Base-by-base conservation (phyloP, 37 sponge, comb jelly and placozoan species). In the Cladorhizidae sp. region DNA sequence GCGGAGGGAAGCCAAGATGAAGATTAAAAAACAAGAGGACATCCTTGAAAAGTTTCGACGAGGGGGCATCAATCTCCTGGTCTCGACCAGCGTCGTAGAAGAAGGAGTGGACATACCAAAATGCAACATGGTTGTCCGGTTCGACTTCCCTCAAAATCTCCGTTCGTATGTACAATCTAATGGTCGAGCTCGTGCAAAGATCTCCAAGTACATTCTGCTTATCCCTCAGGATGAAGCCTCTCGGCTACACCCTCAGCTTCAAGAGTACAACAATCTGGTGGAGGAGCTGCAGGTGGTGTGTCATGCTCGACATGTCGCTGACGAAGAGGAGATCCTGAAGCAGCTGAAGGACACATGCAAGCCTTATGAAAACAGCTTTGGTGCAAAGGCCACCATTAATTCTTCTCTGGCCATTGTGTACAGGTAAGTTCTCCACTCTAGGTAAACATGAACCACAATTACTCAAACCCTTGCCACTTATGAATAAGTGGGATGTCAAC, bases 81-180 rank as follows among this genome's bases (percentile, higher is more conserved):
- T 96, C 17, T 84, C 99, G 7, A 96, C 99, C 0, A 94, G 92
- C 67, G 99, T 95, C 14, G 85, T 94, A 38, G 99, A 99, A 72
- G 99, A 99, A 59, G 99, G 99, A 0, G 45, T 99, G 22, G 99
- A 99, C 72, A 90, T 99, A 0, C 99, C 95, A 23, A 61, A 75
- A 26, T 99, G 99, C 72, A 99, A 96, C 68, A 64, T 93, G 32
- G 95, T 99, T 7, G 72, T 96, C 8, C 79, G 96, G 23, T 99
- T 90, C 72, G 95, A 96, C 58, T 86, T 92, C 29, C 95, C 95
- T 45, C 78, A 64, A n/a, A 90, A 89, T 23, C 79, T 94, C 37
- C 82, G 95, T 0, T 84, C 91, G 2, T 99, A 93, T 70, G 70
- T 99, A 3, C 99, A 99, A 81, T 94, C 97, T 12, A 94, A 92